Evolutionary conservation across 1,140 invertebrate genomes (phyloP).

Genomic region (Coptotermes formosanus): DNA sequence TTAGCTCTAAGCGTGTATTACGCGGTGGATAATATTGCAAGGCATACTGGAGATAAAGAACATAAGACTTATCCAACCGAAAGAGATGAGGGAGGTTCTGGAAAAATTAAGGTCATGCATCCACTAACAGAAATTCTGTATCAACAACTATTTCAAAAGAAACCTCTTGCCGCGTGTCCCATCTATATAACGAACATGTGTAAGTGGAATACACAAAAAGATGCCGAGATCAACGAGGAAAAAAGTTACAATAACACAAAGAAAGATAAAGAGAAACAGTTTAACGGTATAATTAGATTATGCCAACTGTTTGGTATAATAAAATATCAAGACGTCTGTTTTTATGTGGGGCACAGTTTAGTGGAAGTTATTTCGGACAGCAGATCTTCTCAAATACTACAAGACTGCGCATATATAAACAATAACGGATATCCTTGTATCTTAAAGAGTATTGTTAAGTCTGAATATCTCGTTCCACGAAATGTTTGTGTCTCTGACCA

Average conservation of each 20-base stretch:
- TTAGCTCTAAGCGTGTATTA: neutral
- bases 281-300: neutral
- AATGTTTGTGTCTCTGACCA: constrained; percentile 2
- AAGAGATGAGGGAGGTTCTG: neutral
- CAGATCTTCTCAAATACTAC: neutral
- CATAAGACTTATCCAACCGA: neutral
- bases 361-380: neutral
- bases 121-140: neutral
- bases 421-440: neutral
- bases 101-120: neutral
- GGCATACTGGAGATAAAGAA: neutral
- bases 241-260: neutral
- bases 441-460: neutral
- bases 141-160: constrained; percentile 5
- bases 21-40: neutral
- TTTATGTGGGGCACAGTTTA: neutral
- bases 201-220: neutral
- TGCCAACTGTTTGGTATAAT: neutral
- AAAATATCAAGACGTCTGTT: constrained; percentile 6
- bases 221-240: neutral
- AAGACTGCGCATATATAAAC: neutral
- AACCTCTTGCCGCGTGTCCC: neutral
- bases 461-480: neutral
- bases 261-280: neutral
- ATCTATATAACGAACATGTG: neutral